phyloP scores from a whole-genome alignment of 2,888 invertebrate species.

The Ophion slaviceki region DNA sequence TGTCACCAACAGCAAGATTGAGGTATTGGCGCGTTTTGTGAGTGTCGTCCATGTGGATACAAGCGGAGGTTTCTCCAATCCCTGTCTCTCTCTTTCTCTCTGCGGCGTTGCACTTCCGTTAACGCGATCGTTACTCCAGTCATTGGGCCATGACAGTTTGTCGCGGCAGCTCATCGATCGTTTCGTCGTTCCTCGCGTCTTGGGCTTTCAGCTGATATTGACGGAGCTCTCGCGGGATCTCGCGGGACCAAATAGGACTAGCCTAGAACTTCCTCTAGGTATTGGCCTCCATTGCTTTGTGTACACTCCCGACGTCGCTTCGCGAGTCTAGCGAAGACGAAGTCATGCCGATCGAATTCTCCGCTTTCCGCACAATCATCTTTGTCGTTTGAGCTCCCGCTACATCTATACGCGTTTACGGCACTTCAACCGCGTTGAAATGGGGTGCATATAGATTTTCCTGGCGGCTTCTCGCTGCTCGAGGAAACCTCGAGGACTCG shows the following conservation, averaged over 20 bases:
- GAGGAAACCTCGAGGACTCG: slow-evolving; percentile 45
- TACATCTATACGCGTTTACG: neutral
- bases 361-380: slow-evolving; percentile 19
- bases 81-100: neutral
- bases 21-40: slow-evolving; percentile 3
- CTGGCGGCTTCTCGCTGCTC: neutral
- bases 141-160: slow-evolving; percentile 35
- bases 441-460: neutral
- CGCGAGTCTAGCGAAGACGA: neutral
- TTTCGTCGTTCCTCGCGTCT: slow-evolving; percentile 22
- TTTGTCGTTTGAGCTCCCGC: slow-evolving; percentile 4
- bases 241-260: neutral
- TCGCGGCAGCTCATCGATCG: slow-evolving; percentile 27
- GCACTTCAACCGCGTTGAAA: neutral
- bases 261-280: neutral
- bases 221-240: slow-evolving; percentile 20
- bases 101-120: slow-evolving; percentile 11
- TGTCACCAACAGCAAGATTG: slow-evolving; percentile 39
- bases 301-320: neutral
- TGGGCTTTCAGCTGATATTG: slow-evolving; percentile 32
- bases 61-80: neutral
- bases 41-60: neutral
- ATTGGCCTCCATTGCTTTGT: neutral
- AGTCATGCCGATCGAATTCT: neutral
- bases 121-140: slow-evolving; percentile 5